phyloP scores from a whole-genome alignment of 2,888 invertebrate genomes.

The Aporophyla lueneburgensis region DNA sequence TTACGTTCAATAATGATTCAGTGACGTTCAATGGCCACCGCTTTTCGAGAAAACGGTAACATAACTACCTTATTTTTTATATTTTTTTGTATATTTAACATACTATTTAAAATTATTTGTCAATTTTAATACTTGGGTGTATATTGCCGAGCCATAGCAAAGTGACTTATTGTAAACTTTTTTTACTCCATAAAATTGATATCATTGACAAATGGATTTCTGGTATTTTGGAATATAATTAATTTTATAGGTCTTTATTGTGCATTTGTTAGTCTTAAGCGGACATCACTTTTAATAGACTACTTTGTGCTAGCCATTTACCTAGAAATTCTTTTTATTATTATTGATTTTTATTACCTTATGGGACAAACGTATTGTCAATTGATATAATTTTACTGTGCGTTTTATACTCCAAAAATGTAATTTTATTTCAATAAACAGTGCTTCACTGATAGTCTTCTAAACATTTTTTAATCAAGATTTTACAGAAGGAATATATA shows the following conservation, averaged over 20 bases:
- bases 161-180: background rate
- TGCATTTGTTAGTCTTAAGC: background rate
- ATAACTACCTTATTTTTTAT: too few relatives aligned
- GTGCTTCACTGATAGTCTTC: too few relatives aligned
- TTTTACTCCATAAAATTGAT: background rate
- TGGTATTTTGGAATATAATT: background rate
- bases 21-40: too few relatives aligned
- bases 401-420: background rate
- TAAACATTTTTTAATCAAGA: too few relatives aligned
- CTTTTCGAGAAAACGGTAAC: too few relatives aligned
- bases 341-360: too few relatives aligned
- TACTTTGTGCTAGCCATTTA: background rate
- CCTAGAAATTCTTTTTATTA: background rate
- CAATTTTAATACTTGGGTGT: background rate
- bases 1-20: too few relatives aligned
- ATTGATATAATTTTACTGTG: conserved; percentile 4
- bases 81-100: too few relatives aligned
- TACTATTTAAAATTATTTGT: background rate
- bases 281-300: background rate
- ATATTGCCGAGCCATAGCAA: background rate
- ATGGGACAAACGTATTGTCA: background rate
- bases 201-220: background rate
- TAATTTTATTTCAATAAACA: background rate
- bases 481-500: background rate
- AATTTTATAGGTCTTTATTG: background rate